Evolutionary conservation across 2,888 invertebrate genomes (phyloP).

Genomic region (Thereva unica): DNA sequence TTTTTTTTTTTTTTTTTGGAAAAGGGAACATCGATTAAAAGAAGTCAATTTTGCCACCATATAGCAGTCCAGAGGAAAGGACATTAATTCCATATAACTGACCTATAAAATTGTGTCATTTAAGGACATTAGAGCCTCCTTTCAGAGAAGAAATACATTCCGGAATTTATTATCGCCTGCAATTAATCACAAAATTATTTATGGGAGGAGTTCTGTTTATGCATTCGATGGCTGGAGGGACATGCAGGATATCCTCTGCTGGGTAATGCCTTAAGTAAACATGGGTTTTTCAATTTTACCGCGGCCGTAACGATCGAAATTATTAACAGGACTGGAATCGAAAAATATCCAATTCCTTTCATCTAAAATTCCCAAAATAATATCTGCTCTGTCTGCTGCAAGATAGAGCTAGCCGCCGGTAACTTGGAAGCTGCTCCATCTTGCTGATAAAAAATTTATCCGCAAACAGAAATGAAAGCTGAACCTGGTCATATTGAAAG

Average conservation of each 20-base stretch:
- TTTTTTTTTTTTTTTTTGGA: background rate
- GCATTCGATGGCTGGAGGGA: no score
- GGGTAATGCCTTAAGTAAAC: no score
- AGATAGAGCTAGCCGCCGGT: background rate
- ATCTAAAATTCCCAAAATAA: conserved; percentile 2
- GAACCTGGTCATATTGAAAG: conserved; percentile 10
- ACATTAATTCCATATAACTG: background rate
- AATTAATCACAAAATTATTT: no score
- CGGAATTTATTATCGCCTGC: no score
- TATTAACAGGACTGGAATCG: no score
- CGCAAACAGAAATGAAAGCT: conserved; percentile 24
- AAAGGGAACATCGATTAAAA: conserved; percentile 18
- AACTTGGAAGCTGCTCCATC: conserved; percentile 1
- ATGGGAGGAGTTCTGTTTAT: no score
- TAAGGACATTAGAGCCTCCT: background rate
- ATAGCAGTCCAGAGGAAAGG: background rate
- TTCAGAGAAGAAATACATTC: background rate
- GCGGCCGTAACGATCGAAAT: no score
- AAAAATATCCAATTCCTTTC: no score
- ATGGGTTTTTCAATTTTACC: no score
- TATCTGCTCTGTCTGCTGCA: background rate
- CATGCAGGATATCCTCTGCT: no score
- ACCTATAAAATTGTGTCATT: background rate
- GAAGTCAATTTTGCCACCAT: conserved; percentile 8
- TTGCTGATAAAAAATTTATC: conserved; percentile 28